Conservation (phyloP, 2,888 invertebrate genomes). For the Phanerotoma sp. region DNA sequence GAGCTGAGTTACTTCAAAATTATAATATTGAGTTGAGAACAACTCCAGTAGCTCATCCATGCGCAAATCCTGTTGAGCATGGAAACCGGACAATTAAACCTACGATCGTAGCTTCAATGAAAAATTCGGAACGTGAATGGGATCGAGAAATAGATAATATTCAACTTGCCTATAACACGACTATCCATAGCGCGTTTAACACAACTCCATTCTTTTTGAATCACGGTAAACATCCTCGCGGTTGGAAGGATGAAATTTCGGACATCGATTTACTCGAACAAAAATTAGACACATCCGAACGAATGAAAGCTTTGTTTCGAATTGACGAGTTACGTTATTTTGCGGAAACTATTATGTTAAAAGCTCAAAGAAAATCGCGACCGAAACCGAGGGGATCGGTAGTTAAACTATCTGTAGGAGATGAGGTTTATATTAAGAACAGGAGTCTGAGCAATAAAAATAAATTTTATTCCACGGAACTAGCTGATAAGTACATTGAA, state of each 20-base stretch:
- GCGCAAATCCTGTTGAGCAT: too few species aligned
- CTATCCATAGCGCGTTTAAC: constrained; percentile 16
- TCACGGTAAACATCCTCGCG: constrained; percentile 14
- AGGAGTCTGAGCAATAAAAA: too few species aligned
- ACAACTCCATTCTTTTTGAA: constrained; percentile 23
- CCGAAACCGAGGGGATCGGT: too few species aligned
- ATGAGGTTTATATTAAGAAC: too few species aligned
- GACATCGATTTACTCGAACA: background rate
- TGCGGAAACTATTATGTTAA: background rate
- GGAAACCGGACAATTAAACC: constrained; percentile 25
- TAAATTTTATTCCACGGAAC: too few species aligned
- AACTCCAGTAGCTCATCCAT: constrained; percentile 22
- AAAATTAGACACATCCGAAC: background rate
- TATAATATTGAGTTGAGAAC: constrained; percentile 8
- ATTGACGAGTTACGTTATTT: background rate
- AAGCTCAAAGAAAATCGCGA: too few species aligned
- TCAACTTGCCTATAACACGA: constrained; percentile 23
- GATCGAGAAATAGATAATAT: constrained; percentile 26
- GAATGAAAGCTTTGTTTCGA: background rate
- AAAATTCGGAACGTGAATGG: constrained; percentile 17
- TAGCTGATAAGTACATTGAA: too few species aligned
- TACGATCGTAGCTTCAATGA: constrained; percentile 21
- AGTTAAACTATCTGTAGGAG: too few species aligned
- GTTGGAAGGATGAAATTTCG: background rate
- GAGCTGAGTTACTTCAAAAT: background rate